Evolutionary conservation across 2,113 vertebrate species (phyloP), one percentile per base, ranked within the genome.

Genomic region (Beaufortia kweichowensis): DNA sequence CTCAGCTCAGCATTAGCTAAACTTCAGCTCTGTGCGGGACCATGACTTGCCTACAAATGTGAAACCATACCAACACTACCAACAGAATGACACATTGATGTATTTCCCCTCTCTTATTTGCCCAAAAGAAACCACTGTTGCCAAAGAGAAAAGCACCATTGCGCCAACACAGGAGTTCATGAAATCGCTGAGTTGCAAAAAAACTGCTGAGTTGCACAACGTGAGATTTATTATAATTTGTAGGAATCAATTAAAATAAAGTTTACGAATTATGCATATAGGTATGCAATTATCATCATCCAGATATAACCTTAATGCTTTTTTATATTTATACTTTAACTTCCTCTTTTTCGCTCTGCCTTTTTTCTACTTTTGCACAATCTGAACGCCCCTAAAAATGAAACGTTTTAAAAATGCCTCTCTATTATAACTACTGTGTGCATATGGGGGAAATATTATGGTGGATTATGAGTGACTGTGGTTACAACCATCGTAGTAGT

Each of bases 1-100:
- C 97, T 88, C 97, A 99, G 91, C 96, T 99, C 89, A 99, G 94
- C 92, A 98, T 99, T 91, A 98, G 92, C 91, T 99, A 95, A 94
- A 89, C 84, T 79, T 82, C 85, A 80, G 86, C 86, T 87, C 89
- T 86, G 82, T 81, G 74, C 86, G 85, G 56, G 84, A 91, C 88
- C 85, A 80, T 87, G 86, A 90, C 87, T 90, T 88, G 89, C 89
- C 91, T 91, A 88, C 90, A 91, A 89, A 91, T 90, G 89, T 90
- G 88, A 91, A 90, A 89, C 82, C 39, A 71, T 71, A 71, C 56
- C 75, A 43, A 63, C 53, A 76, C 62, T 85, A 80, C 41, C 76
- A 53, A 79, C 70, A 74, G 72, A 79, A 79, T 55, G 62, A 74
- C 78, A 61, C 57, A 72, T 39, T 66, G 62, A 46, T 78, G n/a